Base-by-base conservation (phyloP, 2,113 vertebrate genomes). In the Nesogale talazaci region DNA sequence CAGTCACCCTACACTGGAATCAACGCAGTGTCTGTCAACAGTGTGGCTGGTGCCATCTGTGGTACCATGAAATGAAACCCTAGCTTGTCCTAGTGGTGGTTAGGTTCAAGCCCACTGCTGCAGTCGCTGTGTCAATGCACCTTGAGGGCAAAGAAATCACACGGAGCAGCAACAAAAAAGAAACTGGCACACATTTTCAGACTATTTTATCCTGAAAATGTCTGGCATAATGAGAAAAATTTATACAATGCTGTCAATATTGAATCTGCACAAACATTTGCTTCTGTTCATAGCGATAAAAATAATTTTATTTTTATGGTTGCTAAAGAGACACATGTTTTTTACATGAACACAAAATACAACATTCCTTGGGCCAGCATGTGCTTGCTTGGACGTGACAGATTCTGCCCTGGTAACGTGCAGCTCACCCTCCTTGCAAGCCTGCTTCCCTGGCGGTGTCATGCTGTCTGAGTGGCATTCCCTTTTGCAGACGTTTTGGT, bases 321-420 rank as follows among this genome's bases (percentile, higher is more conserved):
- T 91, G 90, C 86, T 88, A 29, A 75, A 87, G 63, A 93, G 88
- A 88, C 77, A 86, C 90, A 92, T 90, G 27, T 87, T 63, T 85
- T 91, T 90, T 76, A 84, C 63, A 74, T 82, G 65, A 90, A 95
- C 84, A 94, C 25, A 85, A 92, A 88, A 92, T 83, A 6, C 16
- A 82, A 4, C 59, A 42, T 88, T 93, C 29, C 16, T 85, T 94
- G 85, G 74, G 78, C 81, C 88, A 89, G 38, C n/a, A 65, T 78
- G 88, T 88, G 52, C 25, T 85, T 61, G 17, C 56, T 29, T 70
- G 72, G 46, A 82, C 57, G 63, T 59, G 70, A 31, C 15, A 91
- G 89, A 52, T 25, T 15, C 1, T 77, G 84, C 90, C 40, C 74
- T 88, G 42, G 20, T 46, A 10, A 83, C 65, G 56, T 91, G 59